Percentiles rank a stretch among this genome's conserved stretches.
These are phyloP conservation scores for Drosophila differens DNA, from an alignment of 2,888 invertebrate species.

Conservation along the genomic window DNA sequence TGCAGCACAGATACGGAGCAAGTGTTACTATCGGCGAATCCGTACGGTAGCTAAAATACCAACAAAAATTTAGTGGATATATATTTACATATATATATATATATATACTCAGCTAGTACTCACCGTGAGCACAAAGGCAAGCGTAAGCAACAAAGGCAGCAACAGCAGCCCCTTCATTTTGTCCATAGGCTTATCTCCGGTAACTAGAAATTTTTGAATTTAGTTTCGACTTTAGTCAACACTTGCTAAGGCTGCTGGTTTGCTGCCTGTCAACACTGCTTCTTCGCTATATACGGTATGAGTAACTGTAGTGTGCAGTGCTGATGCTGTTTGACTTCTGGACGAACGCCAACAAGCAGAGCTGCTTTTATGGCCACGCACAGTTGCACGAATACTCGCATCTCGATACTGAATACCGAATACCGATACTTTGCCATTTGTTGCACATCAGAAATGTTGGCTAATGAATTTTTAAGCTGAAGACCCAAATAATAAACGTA, in stretches of 20 bases:
- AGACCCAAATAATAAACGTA: not conserved
- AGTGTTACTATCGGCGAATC: conserved; percentile 23
- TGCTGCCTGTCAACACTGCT: not conserved
- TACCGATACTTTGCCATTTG: conserved; percentile 34
- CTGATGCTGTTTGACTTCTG: conserved; percentile 22
- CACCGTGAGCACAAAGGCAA: conserved; percentile 24
- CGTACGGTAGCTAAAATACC: conserved; percentile 42
- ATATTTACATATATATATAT: not conserved
- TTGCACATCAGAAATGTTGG: conserved; percentile 32
- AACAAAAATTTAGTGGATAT: not conserved
- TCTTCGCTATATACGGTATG: not conserved
- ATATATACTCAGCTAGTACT: conserved; percentile 6
- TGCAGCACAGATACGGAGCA: conserved; percentile 84
- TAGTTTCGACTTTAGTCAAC: conserved; percentile 34
- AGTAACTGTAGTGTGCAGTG: not conserved
- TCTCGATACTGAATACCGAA: conserved; percentile 20
- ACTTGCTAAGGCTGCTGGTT: not conserved
- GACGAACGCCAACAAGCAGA: conserved; percentile 9
- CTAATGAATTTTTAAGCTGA: conserved; percentile 1
- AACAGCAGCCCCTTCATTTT: conserved; percentile 21
- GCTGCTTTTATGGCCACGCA: conserved; percentile 53
- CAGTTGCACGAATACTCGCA: conserved; percentile 1
- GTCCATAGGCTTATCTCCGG: not conserved
- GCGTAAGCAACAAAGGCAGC: conserved; percentile 6
- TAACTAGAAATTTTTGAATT: not conserved